Evolutionary conservation across 53 echinoderm and acorn worm species (phyloP).

Genomic region (Patiria pectinifera): DNA sequence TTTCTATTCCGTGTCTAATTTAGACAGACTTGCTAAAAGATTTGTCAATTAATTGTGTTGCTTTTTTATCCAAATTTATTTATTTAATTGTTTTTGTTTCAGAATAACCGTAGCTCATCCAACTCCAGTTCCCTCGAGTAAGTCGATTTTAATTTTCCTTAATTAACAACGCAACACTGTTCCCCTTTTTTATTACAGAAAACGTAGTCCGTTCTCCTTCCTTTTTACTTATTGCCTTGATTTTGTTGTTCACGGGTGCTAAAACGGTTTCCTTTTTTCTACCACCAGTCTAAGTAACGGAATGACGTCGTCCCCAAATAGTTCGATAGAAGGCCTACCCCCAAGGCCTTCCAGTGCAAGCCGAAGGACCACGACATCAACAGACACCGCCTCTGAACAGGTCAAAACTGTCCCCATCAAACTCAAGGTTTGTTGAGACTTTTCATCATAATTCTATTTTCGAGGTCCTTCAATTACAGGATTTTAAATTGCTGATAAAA

Average conservation of each 20-base stretch:
- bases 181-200: not conserved
- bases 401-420: slow-evolving; percentile 45
- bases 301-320: slow-evolving; percentile 37
- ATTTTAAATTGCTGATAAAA: too few relatives aligned
- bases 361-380: slow-evolving; percentile 63
- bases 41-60: not conserved
- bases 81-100: not conserved
- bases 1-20: not conserved
- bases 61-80: not conserved
- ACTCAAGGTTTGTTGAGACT: slow-evolving; percentile 28
- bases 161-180: too few relatives aligned
- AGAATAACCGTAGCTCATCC: slow-evolving; percentile 39
- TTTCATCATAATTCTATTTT: not conserved
- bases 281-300: slow-evolving; percentile 34
- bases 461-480: not conserved
- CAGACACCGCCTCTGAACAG: not conserved
- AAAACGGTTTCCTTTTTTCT: not conserved
- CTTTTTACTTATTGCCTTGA: not conserved
- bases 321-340: slow-evolving; percentile 25
- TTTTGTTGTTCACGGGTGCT: not conserved
- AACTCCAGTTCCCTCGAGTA: slow-evolving; percentile 45
- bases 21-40: not conserved
- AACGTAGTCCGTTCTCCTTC: not conserved
- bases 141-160: not conserved
- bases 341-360: slow-evolving; percentile 49